These are phyloP conservation scores for Catostylus mosaicus DNA, from an alignment of 30 jellyfish, hydroid and myxozoan genomes.

Conservation along the genomic window DNA sequence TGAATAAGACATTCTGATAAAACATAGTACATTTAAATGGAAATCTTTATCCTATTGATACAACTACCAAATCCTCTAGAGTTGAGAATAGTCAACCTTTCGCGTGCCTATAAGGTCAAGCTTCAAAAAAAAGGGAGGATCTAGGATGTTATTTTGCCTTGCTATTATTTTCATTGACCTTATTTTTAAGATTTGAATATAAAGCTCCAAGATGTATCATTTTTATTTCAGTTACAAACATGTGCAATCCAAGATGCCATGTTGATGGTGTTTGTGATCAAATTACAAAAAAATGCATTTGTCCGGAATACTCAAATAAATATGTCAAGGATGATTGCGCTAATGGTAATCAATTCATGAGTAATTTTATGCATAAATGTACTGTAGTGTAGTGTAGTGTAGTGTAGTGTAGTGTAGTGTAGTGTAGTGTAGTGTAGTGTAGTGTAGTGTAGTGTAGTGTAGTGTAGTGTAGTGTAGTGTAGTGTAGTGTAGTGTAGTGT, in stretches of 20 bases:
- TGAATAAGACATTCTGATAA: too few species aligned
- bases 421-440: neutral
- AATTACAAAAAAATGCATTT: conserved; percentile 17
- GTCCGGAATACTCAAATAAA: conserved; percentile 23
- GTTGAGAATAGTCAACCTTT: too few species aligned
- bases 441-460: neutral
- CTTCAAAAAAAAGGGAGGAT: too few species aligned
- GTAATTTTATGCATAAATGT: neutral
- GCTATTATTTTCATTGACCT: too few species aligned
- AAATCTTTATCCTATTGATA: too few species aligned
- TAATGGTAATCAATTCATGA: neutral
- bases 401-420: neutral
- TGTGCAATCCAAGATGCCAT: conserved; percentile 24
- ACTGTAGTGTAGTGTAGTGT: neutral
- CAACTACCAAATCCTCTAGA: too few species aligned
- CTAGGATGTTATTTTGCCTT: too few species aligned
- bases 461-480: neutral
- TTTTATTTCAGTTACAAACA: neutral
- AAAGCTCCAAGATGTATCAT: too few species aligned
- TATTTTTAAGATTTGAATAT: too few species aligned
- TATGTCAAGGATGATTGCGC: conserved; percentile 44
- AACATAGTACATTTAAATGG: too few species aligned
- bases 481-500: neutral
- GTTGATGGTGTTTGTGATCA: conserved; percentile 54
- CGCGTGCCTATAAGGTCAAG: too few species aligned